Percentiles rank a stretch among this genome's conserved stretches.
These are phyloP conservation scores for Cryptotermes secundus DNA, from an alignment of 1,140 invertebrate species.

Conservation along the genomic window DNA sequence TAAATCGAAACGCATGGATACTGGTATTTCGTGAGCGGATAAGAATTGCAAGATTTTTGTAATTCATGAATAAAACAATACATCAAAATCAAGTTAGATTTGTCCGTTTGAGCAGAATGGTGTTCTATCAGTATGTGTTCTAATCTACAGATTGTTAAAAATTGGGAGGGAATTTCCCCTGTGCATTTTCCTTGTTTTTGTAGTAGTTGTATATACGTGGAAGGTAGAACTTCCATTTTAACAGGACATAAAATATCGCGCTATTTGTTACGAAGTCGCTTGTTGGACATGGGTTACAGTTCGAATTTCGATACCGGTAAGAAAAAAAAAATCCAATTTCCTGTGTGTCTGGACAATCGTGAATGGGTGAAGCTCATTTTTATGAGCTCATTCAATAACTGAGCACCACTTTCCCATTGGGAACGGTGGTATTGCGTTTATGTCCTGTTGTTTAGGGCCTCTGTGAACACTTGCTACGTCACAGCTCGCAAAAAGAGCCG, in stretches of 20 bases:
- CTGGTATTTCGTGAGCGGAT: neutral
- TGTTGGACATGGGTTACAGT: neutral
- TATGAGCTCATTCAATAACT: slow-evolving; percentile 4
- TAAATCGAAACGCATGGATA: neutral
- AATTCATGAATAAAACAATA: neutral
- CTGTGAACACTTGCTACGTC: neutral
- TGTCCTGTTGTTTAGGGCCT: neutral
- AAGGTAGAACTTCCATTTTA: neutral
- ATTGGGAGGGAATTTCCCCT: neutral
- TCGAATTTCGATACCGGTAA: neutral
- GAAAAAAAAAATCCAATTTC: slow-evolving; percentile 7
- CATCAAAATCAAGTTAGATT: neutral
- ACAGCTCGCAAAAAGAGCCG: neutral
- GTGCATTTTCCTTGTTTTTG: neutral
- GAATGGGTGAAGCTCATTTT: slow-evolving; percentile 15
- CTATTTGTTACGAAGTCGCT: neutral
- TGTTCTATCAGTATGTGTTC: neutral
- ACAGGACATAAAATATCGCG: slow-evolving; percentile 1
- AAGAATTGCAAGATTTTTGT: neutral
- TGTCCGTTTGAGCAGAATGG: neutral
- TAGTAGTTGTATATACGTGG: slow-evolving; percentile 6
- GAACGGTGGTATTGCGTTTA: neutral
- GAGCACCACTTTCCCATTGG: neutral
- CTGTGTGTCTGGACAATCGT: neutral
- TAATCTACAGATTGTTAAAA: slow-evolving; percentile 20